Evolutionary conservation across 1,140 invertebrate species (phyloP).

Genomic region (Holotrichia oblita): DNA sequence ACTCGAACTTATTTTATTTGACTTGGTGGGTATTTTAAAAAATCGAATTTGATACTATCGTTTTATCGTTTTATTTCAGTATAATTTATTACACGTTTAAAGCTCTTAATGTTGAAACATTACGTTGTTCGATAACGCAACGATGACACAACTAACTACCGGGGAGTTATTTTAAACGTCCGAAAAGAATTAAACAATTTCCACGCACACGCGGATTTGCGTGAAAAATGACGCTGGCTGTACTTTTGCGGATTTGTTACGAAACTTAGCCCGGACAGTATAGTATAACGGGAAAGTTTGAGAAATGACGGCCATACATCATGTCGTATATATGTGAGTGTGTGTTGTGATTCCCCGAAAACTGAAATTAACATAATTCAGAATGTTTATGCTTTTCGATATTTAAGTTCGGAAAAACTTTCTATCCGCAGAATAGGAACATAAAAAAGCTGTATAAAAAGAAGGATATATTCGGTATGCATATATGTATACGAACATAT

Average conservation of each 20-base stretch:
- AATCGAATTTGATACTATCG: no score
- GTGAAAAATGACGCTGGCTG: neutral
- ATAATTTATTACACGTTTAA: no score
- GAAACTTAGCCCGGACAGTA: neutral
- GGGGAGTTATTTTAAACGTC: neutral
- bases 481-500: constrained; percentile 6
- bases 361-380: neutral
- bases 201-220: neutral
- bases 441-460: neutral
- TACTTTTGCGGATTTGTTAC: neutral
- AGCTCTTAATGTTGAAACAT: no score
- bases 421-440: neutral
- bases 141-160: no score
- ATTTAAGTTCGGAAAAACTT: constrained; percentile 7
- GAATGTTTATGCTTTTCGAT: neutral
- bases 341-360: neutral
- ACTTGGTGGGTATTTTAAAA: no score
- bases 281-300: neutral
- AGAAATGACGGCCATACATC: neutral
- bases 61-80: no score
- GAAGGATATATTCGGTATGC: neutral
- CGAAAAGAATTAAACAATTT: neutral
- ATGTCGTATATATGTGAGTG: neutral
- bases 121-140: no score
- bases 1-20: no score